Percentiles rank a stretch among this genome's conserved stretches.
Evolutionary conservation across 2,888 invertebrate species (phyloP).

Genomic region (Argyra leucocephala): DNA sequence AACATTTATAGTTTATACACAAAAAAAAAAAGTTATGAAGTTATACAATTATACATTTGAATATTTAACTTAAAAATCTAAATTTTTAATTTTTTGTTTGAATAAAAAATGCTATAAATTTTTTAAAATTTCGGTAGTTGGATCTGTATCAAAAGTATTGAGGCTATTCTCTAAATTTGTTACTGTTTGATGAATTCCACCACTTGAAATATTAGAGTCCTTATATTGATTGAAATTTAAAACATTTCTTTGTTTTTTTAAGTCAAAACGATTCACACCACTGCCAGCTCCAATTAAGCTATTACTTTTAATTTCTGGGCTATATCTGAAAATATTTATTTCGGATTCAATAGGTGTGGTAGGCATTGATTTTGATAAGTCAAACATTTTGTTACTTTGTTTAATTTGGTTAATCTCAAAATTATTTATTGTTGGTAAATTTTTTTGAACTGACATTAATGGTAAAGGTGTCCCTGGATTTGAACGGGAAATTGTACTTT

Average conservation of each 20-base stretch:
- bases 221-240: background rate
- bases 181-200: background rate
- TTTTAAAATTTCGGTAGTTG: slow-evolving; percentile 3
- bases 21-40: background rate
- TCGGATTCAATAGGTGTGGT: slow-evolving; percentile 54
- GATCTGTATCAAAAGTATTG: background rate
- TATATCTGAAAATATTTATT: background rate
- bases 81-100: background rate
- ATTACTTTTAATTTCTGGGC: background rate
- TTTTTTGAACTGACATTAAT: slow-evolving; percentile 13
- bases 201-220: background rate
- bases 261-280: background rate
- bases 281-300: background rate
- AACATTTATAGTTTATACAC: background rate
- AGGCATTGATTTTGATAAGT: slow-evolving; percentile 66
- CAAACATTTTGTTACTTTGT: slow-evolving; percentile 37
- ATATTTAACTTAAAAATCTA: background rate
- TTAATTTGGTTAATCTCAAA: background rate
- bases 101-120: slow-evolving; percentile 4
- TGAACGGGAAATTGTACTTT: slow-evolving; percentile 21
- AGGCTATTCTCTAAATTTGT: slow-evolving; percentile 1
- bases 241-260: background rate
- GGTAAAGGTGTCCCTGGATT: slow-evolving; percentile 14
- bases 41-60: background rate
- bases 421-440: slow-evolving; percentile 12